phyloP scores from a whole-genome alignment of 2,888 invertebrate species.

The Germaria angustata region DNA sequence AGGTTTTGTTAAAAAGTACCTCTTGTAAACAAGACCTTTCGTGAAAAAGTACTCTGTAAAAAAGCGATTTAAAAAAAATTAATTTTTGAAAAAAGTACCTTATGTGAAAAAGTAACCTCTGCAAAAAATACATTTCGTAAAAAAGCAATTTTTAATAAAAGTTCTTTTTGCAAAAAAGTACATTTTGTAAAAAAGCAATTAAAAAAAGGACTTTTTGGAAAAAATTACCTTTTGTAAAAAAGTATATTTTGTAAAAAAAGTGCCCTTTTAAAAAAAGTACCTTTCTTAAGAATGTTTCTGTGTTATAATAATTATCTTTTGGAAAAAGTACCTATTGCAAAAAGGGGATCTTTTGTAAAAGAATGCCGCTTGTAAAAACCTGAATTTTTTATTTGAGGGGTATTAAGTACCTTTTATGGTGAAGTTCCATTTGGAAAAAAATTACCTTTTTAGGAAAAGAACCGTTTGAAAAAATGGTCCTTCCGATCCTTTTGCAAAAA shows the following conservation, averaged over 20 bases:
- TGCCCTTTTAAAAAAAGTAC: too few relatives aligned
- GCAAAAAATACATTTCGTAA: neutral
- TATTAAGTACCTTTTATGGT: neutral
- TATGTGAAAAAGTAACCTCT: neutral
- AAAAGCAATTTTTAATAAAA: neutral
- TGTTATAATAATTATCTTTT: too few relatives aligned
- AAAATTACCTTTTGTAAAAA: neutral
- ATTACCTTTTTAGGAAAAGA: too few relatives aligned
- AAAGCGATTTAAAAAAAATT: neutral
- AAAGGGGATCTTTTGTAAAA: neutral
- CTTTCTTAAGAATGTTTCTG: neutral
- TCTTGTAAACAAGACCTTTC: neutral
- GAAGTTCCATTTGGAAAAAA: neutral
- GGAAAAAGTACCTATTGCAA: neutral
- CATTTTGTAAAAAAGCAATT: neutral
- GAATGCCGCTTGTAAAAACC: too few relatives aligned
- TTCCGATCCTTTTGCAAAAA: neutral
- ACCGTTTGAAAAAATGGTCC: neutral
- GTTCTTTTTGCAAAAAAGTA: neutral
- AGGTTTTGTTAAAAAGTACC: neutral
- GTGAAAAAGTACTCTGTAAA: neutral
- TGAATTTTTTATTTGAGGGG: too few relatives aligned
- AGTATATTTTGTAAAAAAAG: neutral
- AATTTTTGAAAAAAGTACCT: neutral
- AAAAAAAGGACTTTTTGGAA: neutral